phyloP scores from a whole-genome alignment of 1,140 invertebrate genomes.

The Ctenoplectra terminalis region DNA sequence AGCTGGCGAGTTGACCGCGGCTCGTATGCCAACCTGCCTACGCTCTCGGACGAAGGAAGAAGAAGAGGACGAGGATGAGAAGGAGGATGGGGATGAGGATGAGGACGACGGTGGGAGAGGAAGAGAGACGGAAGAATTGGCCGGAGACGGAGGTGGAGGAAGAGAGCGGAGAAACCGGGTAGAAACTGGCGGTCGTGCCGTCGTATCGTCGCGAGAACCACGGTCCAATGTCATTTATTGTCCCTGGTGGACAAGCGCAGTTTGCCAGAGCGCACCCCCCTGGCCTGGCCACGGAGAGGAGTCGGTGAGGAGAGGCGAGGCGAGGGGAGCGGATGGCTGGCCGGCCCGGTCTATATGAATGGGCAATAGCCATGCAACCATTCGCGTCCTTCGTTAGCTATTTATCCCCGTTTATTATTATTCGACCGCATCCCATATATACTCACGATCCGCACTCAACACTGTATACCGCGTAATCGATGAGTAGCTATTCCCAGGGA shows the following conservation, averaged over 20 bases:
- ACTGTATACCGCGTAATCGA: conserved; percentile 57
- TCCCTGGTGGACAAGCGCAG: conserved; percentile 65
- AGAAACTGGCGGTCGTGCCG: conserved; percentile 69
- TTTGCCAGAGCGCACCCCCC: conserved; percentile 60
- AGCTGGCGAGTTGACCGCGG: conserved; percentile 75
- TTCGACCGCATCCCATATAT: conserved; percentile 56
- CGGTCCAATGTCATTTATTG: conserved; percentile 79
- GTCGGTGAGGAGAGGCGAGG: neutral
- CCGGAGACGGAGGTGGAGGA: conserved; percentile 28
- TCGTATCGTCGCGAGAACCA: conserved; percentile 72
- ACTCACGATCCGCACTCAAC: conserved; percentile 43
- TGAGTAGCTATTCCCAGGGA: conserved; percentile 54
- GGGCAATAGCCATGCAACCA: conserved; percentile 74
- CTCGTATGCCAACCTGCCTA: conserved; percentile 76
- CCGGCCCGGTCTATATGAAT: conserved; percentile 73
- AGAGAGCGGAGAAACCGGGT: conserved; percentile 61
- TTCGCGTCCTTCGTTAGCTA: conserved; percentile 75
- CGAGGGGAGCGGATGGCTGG: conserved; percentile 9
- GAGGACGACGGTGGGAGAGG: conserved; percentile 42
- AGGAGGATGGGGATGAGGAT: conserved; percentile 5
- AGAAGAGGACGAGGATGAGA: conserved; percentile 50
- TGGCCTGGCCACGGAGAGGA: conserved; percentile 13
- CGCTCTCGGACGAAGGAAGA: conserved; percentile 65
- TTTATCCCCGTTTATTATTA: conserved; percentile 72
- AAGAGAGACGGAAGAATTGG: conserved; percentile 21